phyloP scores from a whole-genome alignment of 2,888 invertebrate species.

The Acronicta alni region DNA sequence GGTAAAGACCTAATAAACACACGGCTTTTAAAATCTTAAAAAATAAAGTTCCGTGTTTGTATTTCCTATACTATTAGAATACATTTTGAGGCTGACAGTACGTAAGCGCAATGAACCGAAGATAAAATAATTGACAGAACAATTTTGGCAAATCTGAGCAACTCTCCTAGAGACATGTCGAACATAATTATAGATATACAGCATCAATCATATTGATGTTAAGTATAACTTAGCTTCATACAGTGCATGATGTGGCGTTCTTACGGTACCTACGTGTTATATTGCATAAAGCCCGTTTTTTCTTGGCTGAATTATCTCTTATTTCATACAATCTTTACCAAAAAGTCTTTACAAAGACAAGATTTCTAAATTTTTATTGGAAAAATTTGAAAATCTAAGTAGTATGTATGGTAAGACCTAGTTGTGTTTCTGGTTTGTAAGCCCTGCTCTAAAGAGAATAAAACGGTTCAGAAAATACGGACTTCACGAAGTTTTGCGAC shows the following conservation, averaged over 20 bases:
- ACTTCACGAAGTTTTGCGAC: background rate
- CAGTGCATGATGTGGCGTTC: conserved; percentile 37
- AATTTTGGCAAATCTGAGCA: conserved; percentile 53
- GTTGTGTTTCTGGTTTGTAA: no score
- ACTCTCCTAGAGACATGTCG: conserved; percentile 15
- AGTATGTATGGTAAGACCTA: no score
- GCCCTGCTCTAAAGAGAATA: no score
- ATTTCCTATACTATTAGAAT: no score
- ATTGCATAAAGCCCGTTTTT: background rate
- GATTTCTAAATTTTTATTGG: no score
- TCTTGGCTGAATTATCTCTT: background rate
- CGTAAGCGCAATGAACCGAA: conserved; percentile 21
- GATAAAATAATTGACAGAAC: conserved; percentile 45
- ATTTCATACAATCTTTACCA: no score
- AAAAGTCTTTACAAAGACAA: no score
- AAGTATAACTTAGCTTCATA: conserved; percentile 11
- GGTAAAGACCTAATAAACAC: no score
- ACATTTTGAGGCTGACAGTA: conserved; percentile 17
- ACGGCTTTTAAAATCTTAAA: no score
- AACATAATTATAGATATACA: conserved; percentile 1
- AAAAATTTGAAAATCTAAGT: no score
- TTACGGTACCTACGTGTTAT: conserved; percentile 1
- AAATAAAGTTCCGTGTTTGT: no score
- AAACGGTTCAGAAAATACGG: background rate
- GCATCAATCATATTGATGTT: conserved; percentile 41